Evolutionary conservation across 2,888 invertebrate genomes (phyloP).

Genomic region (Macaria liturata): DNA sequence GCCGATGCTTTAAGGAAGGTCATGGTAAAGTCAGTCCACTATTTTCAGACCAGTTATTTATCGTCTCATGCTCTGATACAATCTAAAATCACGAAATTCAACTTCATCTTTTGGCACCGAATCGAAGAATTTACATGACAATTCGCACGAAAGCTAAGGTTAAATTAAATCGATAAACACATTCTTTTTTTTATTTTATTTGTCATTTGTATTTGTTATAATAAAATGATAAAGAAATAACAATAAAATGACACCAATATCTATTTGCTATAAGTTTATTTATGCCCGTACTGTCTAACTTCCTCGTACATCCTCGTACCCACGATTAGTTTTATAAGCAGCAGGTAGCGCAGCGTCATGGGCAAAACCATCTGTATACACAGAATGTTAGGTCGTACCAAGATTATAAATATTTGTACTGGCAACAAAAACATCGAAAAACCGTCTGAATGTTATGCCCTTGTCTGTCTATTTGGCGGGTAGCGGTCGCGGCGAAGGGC

Average conservation of each 20-base stretch:
- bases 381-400: no score
- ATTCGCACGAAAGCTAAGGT: not conserved
- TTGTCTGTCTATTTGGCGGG: constrained; percentile 59
- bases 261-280: no score
- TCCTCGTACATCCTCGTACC: no score
- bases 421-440: constrained; percentile 23
- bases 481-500: constrained; percentile 61
- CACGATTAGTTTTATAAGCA: no score
- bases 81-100: constrained; percentile 18
- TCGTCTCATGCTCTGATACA: constrained; percentile 34
- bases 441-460: constrained; percentile 41
- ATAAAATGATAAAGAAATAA: no score
- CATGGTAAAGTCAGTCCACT: constrained; percentile 65
- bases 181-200: no score
- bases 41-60: constrained; percentile 46
- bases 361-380: not conserved
- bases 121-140: constrained; percentile 1
- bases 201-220: no score
- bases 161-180: no score
- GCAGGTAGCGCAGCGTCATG: not conserved
- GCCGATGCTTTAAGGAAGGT: constrained; percentile 66
- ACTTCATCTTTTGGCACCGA: constrained; percentile 15
- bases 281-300: no score
- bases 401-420: constrained; percentile 17
- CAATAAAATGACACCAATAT: no score